Evolutionary conservation across 2,113 vertebrate species (phyloP).

Genomic region (Merops nubicus): DNA sequence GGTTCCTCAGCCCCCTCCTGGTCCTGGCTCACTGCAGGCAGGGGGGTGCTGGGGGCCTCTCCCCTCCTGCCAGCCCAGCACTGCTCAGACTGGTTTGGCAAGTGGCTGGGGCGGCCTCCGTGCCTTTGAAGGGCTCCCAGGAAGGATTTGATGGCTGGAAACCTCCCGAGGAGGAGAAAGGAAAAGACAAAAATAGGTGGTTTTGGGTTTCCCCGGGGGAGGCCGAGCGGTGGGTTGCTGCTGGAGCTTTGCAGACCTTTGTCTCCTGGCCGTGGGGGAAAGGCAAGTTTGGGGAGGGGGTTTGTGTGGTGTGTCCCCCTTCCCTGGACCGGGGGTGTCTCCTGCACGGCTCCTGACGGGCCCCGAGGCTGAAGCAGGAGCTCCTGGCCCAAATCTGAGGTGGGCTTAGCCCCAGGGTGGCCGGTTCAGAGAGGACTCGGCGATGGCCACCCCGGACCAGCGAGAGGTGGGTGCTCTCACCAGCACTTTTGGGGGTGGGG

Average conservation of each 20-base stretch:
- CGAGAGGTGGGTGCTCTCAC: background rate
- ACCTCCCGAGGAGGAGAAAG: constrained; percentile 28
- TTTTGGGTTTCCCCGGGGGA: constrained; percentile 44
- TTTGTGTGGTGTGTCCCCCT: background rate
- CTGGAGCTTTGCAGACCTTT: background rate
- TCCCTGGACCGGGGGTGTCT: background rate
- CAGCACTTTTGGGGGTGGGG: accelerated
- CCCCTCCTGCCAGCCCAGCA: background rate
- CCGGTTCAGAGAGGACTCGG: background rate
- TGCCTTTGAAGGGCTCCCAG: constrained; percentile 21
- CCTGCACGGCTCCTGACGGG: background rate
- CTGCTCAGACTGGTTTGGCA: constrained; percentile 60
- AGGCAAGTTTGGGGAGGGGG: background rate
- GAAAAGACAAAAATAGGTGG: constrained; percentile 21
- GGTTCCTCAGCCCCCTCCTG: background rate
- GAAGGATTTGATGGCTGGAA: constrained; percentile 37
- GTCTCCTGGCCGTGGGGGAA: background rate
- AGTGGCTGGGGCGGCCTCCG: background rate
- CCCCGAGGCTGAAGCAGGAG: background rate
- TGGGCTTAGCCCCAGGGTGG: background rate
- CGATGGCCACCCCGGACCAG: background rate
- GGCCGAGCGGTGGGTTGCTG: background rate
- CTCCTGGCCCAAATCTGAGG: background rate
- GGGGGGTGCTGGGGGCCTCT: background rate
- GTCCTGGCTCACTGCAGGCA: background rate